Conservation (phyloP, 2,797 vertebrate genomes). For the Thunnus albacares region DNA sequence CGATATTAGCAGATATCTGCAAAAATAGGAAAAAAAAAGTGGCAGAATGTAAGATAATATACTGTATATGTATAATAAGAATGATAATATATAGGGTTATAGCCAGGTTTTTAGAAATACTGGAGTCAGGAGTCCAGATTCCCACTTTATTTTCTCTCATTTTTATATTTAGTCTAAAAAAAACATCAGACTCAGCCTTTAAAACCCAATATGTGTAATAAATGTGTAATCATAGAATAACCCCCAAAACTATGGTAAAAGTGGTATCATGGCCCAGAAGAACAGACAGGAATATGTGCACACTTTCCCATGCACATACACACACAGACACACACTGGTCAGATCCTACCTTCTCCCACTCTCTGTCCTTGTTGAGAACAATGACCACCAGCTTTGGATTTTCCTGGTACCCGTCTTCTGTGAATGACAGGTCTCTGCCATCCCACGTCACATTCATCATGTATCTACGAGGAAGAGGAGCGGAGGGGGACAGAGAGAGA, state of each 20-base stretch:
- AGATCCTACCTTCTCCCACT: conserved; percentile 95
- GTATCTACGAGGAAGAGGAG: conserved; percentile 87
- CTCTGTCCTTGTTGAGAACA: conserved; percentile 94
- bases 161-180: too few relatives aligned
- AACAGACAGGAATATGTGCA: not conserved
- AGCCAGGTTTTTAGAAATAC: not conserved
- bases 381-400: conserved; percentile 96
- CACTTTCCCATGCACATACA: too few relatives aligned
- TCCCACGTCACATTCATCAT: conserved; percentile 99
- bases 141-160: too few relatives aligned
- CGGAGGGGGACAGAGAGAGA: not conserved
- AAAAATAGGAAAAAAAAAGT: not conserved
- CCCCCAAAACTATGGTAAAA: not conserved
- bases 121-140: not conserved
- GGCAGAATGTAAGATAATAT: too few relatives aligned
- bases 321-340: not conserved
- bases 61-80: too few relatives aligned
- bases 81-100: too few relatives aligned
- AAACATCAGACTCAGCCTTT: not conserved
- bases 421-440: conserved; percentile 97
- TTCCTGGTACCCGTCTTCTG: conserved; percentile 96
- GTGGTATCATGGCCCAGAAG: not conserved
- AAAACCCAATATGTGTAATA: not conserved
- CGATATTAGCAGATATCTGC: too few relatives aligned
- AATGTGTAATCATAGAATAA: not conserved